Conservation (phyloP, 2,113 vertebrate species). For the Candoia aspera region DNA sequence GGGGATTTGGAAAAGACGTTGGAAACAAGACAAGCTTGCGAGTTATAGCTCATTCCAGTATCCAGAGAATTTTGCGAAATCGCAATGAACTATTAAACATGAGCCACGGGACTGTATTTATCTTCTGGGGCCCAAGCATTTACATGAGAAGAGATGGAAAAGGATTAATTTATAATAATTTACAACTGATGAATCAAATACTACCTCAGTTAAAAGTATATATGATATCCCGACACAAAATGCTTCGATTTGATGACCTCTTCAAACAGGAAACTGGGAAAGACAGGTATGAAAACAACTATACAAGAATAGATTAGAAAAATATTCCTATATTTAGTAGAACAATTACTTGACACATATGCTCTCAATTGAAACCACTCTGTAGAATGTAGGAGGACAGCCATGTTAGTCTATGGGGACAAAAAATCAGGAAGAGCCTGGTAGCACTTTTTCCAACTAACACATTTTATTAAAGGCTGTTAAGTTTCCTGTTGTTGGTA, state of each 20-base stretch:
- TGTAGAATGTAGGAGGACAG: not conserved
- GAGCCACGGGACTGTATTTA: constrained; percentile 91
- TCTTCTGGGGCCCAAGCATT: constrained; percentile 99
- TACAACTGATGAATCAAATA: constrained; percentile 93
- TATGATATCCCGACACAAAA: constrained; percentile 96
- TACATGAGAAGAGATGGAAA: constrained; percentile 97
- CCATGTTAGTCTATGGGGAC: not conserved
- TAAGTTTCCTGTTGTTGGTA: not conserved
- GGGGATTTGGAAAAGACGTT: constrained; percentile 82
- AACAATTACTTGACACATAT: constrained; percentile 12
- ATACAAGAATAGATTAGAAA: constrained; percentile 2
- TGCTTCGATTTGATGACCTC: constrained; percentile 96
- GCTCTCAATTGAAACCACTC: not conserved
- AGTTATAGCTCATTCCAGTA: constrained; percentile 96
- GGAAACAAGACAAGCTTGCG: constrained; percentile 91
- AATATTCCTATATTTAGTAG: constrained; percentile 9
- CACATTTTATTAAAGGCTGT: not conserved
- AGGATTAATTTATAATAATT: constrained; percentile 94
- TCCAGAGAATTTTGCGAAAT: constrained; percentile 89
- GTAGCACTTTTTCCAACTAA: not conserved
- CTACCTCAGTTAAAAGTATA: constrained; percentile 90
- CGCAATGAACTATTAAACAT: constrained; percentile 91
- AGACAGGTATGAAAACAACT: constrained; percentile 83
- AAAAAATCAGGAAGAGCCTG: not conserved
- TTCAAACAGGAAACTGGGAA: constrained; percentile 97